These are phyloP conservation scores for Rhynchomys soricoides DNA, from an alignment of 2,113 vertebrate species.

Conservation along the genomic window DNA sequence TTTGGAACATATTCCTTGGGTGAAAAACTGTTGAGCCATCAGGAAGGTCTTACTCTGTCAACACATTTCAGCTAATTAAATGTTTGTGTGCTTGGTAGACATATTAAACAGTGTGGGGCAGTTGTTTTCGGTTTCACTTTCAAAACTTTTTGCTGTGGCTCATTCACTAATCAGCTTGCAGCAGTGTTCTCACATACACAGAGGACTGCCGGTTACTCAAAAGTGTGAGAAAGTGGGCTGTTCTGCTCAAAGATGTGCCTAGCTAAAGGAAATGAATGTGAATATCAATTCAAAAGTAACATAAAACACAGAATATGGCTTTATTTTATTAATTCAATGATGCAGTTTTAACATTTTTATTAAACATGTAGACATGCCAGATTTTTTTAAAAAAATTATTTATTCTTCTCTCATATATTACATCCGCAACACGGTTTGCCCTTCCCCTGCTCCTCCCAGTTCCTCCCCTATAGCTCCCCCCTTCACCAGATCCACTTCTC, in stretches of 20 bases:
- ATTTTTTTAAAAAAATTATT: background rate
- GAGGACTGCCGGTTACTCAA: background rate
- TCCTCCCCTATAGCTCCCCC: background rate
- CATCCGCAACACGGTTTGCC: background rate
- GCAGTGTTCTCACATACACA: background rate
- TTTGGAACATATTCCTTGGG: background rate
- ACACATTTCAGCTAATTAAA: constrained; percentile 67
- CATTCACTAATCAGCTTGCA: background rate
- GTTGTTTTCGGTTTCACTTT: constrained; percentile 50
- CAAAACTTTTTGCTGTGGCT: constrained; percentile 37
- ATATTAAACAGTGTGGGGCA: constrained; percentile 25
- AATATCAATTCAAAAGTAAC: background rate
- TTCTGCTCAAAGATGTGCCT: background rate
- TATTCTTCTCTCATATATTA: background rate
- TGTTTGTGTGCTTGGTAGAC: constrained; percentile 25
- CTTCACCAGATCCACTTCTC: background rate
- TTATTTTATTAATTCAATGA: background rate
- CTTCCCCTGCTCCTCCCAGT: background rate
- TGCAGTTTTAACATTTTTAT: background rate
- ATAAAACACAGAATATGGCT: background rate
- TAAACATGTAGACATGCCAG: background rate
- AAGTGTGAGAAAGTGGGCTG: background rate
- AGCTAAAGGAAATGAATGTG: background rate
- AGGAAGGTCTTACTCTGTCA: constrained; percentile 57
- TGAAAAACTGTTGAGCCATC: constrained; percentile 47